A percentile compares a stretch with the other conserved stretches of the same genome.
Conservation (phyloP, 2,888 invertebrate genomes). For the Cetonia aurata region DNA sequence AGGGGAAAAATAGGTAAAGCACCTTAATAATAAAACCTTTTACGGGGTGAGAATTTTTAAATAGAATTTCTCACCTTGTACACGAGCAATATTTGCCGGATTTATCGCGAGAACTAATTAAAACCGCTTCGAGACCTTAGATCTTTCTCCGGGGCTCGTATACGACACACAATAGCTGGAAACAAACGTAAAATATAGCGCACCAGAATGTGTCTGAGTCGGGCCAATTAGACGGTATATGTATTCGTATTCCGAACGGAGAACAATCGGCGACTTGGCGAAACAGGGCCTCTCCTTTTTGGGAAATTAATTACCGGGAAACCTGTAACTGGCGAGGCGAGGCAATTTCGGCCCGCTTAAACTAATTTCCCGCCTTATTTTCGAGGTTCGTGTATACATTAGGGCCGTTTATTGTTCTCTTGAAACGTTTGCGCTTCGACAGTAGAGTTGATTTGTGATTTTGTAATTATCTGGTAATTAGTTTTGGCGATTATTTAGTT, state of each 20-base stretch:
- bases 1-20: no score
- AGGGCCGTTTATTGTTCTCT: conserved; percentile 1
- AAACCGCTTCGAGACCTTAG: background rate
- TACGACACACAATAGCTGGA: background rate
- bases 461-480: conserved; percentile 6
- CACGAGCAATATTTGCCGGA: background rate
- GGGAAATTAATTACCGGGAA: conserved; percentile 23
- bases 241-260: no score
- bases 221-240: conserved; percentile 10
- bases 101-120: conserved; percentile 4
- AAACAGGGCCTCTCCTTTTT: background rate
- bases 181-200: conserved; percentile 4
- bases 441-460: background rate
- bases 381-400: background rate
- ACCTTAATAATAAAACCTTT: no score
- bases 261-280: no score
- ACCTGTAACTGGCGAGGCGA: conserved; percentile 6
- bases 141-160: no score
- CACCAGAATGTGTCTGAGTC: background rate
- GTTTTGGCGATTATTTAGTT: background rate
- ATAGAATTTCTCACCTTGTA: no score
- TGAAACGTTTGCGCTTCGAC: background rate
- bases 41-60: no score
- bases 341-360: background rate
- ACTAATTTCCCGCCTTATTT: conserved; percentile 25